Base-by-base conservation (phyloP, 1,140 invertebrate genomes). In the Heliconius congener region DNA sequence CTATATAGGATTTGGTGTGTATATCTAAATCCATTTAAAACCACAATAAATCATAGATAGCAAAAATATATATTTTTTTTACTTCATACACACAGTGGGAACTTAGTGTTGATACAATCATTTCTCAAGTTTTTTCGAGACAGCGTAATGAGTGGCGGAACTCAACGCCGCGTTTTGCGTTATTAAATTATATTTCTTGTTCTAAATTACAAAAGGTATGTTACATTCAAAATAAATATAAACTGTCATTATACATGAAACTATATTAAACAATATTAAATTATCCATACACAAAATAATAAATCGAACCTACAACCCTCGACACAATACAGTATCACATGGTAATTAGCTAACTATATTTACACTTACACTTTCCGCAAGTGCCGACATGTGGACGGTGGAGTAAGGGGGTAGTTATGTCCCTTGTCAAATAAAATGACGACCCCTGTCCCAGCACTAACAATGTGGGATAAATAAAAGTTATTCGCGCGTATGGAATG, bases 381-480 rank as follows among this genome's bases (percentile, higher is more conserved):
- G 60, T 66, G 23, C 60, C 23, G 60, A 66, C 60, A 66, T 66
- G 60, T 66, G 23, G 55, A 80, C 75, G 46, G 52, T 23, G 8
- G 1, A n/a, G 57, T 13, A 23, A 60, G 23, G 57, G 57, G 57
- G 23, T 4, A 60, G n/a, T 60, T 11, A 60, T 23, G 57, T 23
- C 57, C 57, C 57, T 46, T 46, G 42, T 46, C 55, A 60, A 78
- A 77, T 81, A 81, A 81, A 81, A 60, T 72, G 52, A 57, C 66
- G 70, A 18, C 76, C 77, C 60, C 80, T 9, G 19, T 23, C 57
- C 46, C 46, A 18, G 27, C 37, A 71, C 52, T 76, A 76, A 81
- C 81, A 70, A 71, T 76, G 42, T 77, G 71, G 71, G 34, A 55
- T 74, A 76, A 81, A 77, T 80, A 76, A 76, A 70, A 42, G n/a